Base-by-base conservation (phyloP, 1,140 invertebrate species). In the Coenobita brevimanus region DNA sequence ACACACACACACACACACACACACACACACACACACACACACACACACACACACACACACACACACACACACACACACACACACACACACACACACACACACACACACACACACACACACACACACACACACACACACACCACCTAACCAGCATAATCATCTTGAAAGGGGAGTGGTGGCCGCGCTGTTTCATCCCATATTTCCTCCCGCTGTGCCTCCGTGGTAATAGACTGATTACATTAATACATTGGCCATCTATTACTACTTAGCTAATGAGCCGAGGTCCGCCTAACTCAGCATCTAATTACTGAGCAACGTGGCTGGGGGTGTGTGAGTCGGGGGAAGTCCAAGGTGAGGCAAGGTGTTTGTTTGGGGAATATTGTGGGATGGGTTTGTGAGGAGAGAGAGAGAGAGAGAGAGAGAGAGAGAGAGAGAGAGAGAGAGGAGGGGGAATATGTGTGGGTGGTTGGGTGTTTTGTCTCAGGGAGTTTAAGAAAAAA, bases 211-310 rank as follows among this genome's bases (percentile, higher is more conserved):
- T n/a, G n/a, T n/a, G n/a, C n/a, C n/a, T n/a, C n/a, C 27, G 54
- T 0, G 36, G 6, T 50, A 62, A 80, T n/a, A 36, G 21, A 80
- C 76, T 36, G 78, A 81, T 64, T 41, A 64, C 13, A 43, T 64
- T 67, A 81, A 67, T 13, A 81, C 46, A 81, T 38, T 62, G 78
- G 64, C 78, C 57, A 41, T 64, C 78, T 24, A 24, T 64, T 81
- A 81, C 46, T 81, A 41, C 78, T 81, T 4, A n/a, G 0, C 78
- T 81, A 81, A 81, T 81, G 78, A 64, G 57, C 57, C 33, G 41
- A 54, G 57, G 33, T n/a, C 57, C 17, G 62, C 41, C 62, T 46
- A 43, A n/a, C 57, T n/a, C 57, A 64, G 57, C 30, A 64, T 81
- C 78, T 81, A 64, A 81, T 81, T 81, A 64, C 78, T n/a, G 46